Percentiles rank a stretch among this genome's conserved stretches.
Evolutionary conservation across 2,888 invertebrate genomes (phyloP).

Genomic region (Nomada fucata): DNA sequence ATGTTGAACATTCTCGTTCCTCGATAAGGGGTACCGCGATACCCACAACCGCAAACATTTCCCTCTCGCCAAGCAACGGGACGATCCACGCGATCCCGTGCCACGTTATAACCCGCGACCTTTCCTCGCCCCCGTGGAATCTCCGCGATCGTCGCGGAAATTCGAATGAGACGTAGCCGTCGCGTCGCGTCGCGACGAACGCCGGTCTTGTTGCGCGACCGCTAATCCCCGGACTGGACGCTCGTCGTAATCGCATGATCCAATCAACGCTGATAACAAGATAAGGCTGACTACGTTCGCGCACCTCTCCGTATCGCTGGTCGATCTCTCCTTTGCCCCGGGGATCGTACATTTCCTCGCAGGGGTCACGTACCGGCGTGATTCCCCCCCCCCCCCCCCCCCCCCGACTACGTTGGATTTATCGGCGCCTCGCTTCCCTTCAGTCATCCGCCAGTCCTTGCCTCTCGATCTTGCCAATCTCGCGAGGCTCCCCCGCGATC

Average conservation of each 20-base stretch:
- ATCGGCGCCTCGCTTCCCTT: conserved; percentile 6
- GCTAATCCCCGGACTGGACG: conserved; percentile 29
- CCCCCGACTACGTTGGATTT: conserved; percentile 11
- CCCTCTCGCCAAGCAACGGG: neutral
- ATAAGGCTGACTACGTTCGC: conserved; percentile 59
- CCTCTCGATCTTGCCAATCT: conserved; percentile 13
- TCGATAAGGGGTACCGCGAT: conserved; percentile 41
- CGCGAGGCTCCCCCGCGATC: neutral
- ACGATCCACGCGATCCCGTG: conserved; percentile 4
- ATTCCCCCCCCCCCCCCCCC: conserved; percentile 16
- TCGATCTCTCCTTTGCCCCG: conserved; percentile 41
- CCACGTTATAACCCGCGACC: neutral
- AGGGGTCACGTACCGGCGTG: conserved; percentile 44
- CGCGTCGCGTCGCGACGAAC: neutral
- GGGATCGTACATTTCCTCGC: conserved; percentile 40
- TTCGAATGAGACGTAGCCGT: conserved; percentile 40
- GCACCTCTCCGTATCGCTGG: conserved; percentile 33
- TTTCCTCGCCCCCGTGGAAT: neutral
- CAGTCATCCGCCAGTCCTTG: neutral
- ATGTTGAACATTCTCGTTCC: conserved; percentile 51
- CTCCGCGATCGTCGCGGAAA: conserved; percentile 31
- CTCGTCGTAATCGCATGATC: conserved; percentile 58
- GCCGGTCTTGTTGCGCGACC: neutral
- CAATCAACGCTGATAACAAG: conserved; percentile 69
- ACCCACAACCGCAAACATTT: conserved; percentile 33